Conservation (phyloP, 2,113 vertebrate genomes). For the Forbesichthys papilliferus region DNA sequence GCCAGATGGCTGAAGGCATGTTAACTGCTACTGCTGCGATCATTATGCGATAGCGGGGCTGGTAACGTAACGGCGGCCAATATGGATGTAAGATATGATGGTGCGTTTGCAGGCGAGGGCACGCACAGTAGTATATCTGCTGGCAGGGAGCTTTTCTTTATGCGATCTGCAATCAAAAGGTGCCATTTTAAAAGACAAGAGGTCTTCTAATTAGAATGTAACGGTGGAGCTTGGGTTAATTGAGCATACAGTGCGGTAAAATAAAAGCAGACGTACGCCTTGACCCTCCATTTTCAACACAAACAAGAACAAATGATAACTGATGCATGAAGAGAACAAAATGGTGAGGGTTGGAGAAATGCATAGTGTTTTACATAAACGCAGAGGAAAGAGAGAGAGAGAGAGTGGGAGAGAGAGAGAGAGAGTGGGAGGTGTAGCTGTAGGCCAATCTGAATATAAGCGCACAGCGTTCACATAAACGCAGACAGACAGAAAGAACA, state of each 20-base stretch:
- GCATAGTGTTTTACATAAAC: neutral
- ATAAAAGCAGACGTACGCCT: too few species aligned
- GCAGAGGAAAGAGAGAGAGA: constrained; percentile 5
- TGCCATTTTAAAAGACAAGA: neutral
- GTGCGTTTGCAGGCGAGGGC: neutral
- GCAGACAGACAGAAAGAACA: neutral
- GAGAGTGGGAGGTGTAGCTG: too few species aligned
- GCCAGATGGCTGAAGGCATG: neutral
- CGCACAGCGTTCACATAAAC: neutral
- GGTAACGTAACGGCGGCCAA: too few species aligned
- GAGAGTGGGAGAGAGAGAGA: neutral
- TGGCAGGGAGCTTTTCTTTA: neutral
- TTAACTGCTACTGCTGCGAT: neutral
- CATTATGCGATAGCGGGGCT: neutral
- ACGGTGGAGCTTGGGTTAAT: too few species aligned
- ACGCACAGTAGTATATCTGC: neutral
- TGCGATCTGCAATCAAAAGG: neutral
- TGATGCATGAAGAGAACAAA: neutral
- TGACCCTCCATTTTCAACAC: too few species aligned
- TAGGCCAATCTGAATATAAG: neutral
- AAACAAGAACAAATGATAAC: neutral
- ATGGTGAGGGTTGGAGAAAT: neutral
- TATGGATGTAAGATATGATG: neutral
- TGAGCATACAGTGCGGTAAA: too few species aligned
- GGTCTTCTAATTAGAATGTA: too few species aligned